Evolutionary conservation across 2,113 vertebrate species (phyloP).

Genomic region (Pavo muticus): DNA sequence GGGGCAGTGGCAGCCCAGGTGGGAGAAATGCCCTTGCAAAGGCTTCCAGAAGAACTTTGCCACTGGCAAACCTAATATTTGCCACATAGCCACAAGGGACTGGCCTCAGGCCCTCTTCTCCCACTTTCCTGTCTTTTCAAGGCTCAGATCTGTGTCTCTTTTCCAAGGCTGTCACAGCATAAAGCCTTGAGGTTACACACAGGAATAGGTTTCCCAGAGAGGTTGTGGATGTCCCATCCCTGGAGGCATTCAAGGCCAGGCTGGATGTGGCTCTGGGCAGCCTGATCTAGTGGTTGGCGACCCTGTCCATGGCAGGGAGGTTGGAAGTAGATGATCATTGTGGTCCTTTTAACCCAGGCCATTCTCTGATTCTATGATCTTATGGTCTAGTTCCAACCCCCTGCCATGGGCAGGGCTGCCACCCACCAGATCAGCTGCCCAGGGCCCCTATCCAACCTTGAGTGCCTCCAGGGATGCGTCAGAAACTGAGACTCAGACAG

Average conservation of each 20-base stretch:
- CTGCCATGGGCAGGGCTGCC: background rate
- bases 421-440: background rate
- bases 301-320: too few species aligned
- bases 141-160: background rate
- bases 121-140: background rate
- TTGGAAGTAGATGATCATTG: too few species aligned
- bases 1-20: background rate
- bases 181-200: background rate
- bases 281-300: too few species aligned
- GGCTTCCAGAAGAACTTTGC: accelerated
- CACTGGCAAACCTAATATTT: background rate
- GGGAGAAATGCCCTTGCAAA: accelerated
- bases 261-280: too few species aligned
- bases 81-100: background rate
- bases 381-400: background rate
- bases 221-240: too few species aligned
- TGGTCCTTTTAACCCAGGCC: too few species aligned
- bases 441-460: background rate
- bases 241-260: too few species aligned
- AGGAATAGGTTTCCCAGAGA: background rate
- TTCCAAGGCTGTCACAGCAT: background rate
- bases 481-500: too few species aligned
- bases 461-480: background rate
- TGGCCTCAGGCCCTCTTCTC: background rate
- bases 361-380: too few species aligned